Evolutionary conservation across 2,113 vertebrate species (phyloP).

Genomic region (Bujurquina vittata): DNA sequence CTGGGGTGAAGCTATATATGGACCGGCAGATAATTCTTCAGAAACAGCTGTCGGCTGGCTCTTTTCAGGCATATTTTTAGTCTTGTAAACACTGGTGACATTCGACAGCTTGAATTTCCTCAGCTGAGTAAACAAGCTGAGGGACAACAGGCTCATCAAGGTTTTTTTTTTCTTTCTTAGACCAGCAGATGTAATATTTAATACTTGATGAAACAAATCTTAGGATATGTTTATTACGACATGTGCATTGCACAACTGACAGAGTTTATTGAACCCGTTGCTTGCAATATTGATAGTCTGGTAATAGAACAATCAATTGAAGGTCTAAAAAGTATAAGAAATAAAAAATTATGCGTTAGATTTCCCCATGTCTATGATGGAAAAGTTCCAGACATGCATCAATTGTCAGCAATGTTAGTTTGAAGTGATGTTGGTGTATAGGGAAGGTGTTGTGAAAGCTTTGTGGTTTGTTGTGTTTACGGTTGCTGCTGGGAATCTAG

Average conservation of each 20-base stretch:
- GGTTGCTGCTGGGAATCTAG: background rate
- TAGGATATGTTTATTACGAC: background rate
- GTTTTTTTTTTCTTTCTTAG: background rate
- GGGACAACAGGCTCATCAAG: background rate
- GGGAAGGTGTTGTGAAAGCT: background rate
- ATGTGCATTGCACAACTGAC: background rate
- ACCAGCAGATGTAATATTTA: background rate
- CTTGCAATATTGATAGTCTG: background rate
- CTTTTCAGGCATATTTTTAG: slow-evolving; percentile 50
- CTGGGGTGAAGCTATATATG: slow-evolving; percentile 36
- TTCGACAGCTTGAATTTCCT: slow-evolving; percentile 25
- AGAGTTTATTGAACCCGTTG: background rate
- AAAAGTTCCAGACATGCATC: slow-evolving; percentile 21
- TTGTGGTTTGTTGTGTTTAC: slow-evolving; percentile 12
- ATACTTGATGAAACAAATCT: background rate
- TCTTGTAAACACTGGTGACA: slow-evolving; percentile 38
- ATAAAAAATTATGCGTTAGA: background rate
- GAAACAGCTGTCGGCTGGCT: slow-evolving; percentile 38
- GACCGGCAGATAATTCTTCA: slow-evolving; percentile 30
- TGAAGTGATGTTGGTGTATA: background rate
- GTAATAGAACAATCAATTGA: background rate
- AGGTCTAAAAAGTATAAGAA: background rate
- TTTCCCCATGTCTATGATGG: slow-evolving; percentile 11
- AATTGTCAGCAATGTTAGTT: slow-evolving; percentile 5
- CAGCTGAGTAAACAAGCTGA: slow-evolving; percentile 52